A percentile compares a stretch with the other conserved stretches of the same genome.
Evolutionary conservation across 2,797 vertebrate species (phyloP).

Genomic region (Tenualosa thibaudeaui): DNA sequence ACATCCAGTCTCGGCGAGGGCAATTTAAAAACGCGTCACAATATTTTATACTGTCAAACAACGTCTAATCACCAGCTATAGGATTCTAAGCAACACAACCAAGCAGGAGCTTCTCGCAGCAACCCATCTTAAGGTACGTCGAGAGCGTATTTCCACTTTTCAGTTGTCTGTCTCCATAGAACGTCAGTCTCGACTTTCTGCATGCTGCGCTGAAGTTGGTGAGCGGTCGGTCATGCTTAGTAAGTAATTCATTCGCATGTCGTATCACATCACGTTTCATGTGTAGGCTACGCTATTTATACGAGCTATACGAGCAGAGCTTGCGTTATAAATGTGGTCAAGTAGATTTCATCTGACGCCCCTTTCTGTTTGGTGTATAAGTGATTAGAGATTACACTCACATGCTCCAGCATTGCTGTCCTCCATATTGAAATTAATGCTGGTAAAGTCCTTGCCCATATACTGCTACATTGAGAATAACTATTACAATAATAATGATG

Average conservation of each 20-base stretch:
- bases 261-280: background rate
- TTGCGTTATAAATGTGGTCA: background rate
- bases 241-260: slow-evolving; percentile 21
- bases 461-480: background rate
- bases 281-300: background rate
- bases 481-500: background rate
- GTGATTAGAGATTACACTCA: slow-evolving; percentile 10
- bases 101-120: slow-evolving; percentile 18
- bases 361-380: background rate
- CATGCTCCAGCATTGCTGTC: slow-evolving; percentile 12
- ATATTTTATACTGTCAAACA: background rate
- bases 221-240: slow-evolving; percentile 59
- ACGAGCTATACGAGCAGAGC: background rate
- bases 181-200: slow-evolving; percentile 45
- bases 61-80: slow-evolving; percentile 22
- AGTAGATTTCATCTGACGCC: background rate
- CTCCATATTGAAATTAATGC: slow-evolving; percentile 5
- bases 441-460: background rate
- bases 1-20: slow-evolving; percentile 56
- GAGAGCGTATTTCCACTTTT: slow-evolving; percentile 15
- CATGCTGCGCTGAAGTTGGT: slow-evolving; percentile 52
- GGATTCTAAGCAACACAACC: background rate
- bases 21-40: slow-evolving; percentile 27
- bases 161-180: slow-evolving; percentile 18
- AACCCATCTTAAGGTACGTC: slow-evolving; percentile 22